Evolutionary conservation across 2,888 invertebrate species (phyloP).

Genomic region (Piscicola geometra): DNA sequence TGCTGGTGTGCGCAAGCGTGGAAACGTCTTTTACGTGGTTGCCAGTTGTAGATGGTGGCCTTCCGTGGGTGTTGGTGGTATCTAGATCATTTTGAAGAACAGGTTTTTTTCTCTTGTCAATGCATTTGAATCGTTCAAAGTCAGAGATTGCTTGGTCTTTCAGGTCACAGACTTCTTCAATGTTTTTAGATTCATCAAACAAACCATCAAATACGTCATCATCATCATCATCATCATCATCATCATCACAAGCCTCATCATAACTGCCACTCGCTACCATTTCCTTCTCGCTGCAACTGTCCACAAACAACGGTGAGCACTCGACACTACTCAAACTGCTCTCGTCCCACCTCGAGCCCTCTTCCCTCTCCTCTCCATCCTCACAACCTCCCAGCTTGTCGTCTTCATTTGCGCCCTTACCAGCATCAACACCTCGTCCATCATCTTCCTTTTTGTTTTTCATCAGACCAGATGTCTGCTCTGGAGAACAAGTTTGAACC

Average conservation of each 20-base stretch:
- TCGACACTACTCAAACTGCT: slow-evolving; percentile 6
- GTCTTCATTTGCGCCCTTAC: not conserved
- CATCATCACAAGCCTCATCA: not conserved
- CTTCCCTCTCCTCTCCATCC: not conserved
- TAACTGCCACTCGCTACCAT: not conserved
- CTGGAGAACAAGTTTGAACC: no score
- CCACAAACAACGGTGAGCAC: not conserved
- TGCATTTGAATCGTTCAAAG: no score
- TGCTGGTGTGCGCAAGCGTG: no score
- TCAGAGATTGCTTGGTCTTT: not conserved
- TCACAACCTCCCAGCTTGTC: not conserved
- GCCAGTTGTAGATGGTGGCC: no score
- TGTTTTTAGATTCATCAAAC: not conserved
- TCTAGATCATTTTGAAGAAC: not conserved
- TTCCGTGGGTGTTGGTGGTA: no score
- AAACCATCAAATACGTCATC: not conserved
- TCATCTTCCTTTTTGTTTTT: no score
- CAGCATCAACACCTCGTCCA: not conserved
- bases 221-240: not conserved
- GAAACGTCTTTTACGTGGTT: no score
- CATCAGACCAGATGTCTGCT: no score
- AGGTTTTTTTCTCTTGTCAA: no score
- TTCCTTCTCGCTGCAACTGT: not conserved
- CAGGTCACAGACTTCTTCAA: not conserved
- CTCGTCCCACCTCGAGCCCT: not conserved